Evolutionary conservation across 35 echinoderm and acorn worm genomes (phyloP).

Genomic region (Patiria miniata): DNA sequence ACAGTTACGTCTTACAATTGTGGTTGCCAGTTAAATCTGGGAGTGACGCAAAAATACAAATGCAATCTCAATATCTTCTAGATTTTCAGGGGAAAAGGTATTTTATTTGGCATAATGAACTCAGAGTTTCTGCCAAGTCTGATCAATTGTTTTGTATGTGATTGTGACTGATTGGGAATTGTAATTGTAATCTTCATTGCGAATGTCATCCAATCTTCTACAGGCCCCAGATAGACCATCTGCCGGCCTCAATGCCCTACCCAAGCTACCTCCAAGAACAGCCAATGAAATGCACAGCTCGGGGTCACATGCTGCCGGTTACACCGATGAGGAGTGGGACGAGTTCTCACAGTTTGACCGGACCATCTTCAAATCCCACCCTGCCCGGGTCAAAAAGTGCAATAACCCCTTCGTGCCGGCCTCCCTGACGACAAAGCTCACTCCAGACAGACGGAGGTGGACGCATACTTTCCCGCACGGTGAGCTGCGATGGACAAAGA

Average conservation of each 20-base stretch:
- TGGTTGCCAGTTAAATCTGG: no score
- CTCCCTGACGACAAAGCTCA: conserved; percentile 62
- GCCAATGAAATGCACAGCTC: neutral
- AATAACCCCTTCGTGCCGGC: conserved; percentile 85
- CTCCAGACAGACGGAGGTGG: conserved; percentile 81
- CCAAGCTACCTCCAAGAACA: neutral
- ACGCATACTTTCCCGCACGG: conserved; percentile 93
- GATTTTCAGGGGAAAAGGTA: no score
- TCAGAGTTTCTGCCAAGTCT: no score
- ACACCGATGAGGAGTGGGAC: conserved; percentile 25
- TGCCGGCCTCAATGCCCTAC: neutral
- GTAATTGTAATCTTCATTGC: no score
- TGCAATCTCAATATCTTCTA: no score
- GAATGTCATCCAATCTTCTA: no score
- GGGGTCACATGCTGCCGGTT: neutral
- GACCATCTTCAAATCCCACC: conserved; percentile 50
- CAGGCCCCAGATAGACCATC: neutral
- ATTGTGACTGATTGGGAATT: no score
- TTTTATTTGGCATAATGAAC: no score
- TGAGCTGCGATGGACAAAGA: conserved; percentile 7
- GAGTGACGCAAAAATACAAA: no score
- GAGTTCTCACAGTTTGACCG: conserved; percentile 34
- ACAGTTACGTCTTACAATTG: no score
- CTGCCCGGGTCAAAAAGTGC: neutral
- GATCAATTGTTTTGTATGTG: no score